These are phyloP conservation scores for Nephrotoma guestfalica DNA, from an alignment of 2,888 invertebrate species.

Conservation along the genomic window DNA sequence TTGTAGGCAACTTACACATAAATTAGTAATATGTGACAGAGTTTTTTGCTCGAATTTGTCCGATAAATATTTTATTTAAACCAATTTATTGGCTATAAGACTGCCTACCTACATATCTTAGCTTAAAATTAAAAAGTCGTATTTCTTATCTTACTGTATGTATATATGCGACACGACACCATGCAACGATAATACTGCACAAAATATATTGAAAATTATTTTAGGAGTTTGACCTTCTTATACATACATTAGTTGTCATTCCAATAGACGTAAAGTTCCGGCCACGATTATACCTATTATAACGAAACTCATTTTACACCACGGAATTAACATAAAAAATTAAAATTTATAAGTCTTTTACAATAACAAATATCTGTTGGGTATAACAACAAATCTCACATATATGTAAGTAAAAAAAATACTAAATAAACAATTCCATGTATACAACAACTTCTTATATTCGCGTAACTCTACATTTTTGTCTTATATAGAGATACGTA, in stretches of 20 bases:
- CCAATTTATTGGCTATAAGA: too few relatives aligned
- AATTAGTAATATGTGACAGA: too few relatives aligned
- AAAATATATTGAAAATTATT: neutral
- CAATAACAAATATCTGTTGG: too few relatives aligned
- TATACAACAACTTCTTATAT: neutral
- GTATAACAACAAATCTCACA: neutral
- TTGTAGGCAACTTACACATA: too few relatives aligned
- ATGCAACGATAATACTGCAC: neutral
- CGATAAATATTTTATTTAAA: too few relatives aligned
- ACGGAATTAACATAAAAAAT: neutral
- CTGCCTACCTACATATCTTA: neutral
- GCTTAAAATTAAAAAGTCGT: neutral
- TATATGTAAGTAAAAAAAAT: neutral
- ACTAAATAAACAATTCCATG: neutral
- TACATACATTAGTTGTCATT: neutral
- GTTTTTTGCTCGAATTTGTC: too few relatives aligned
- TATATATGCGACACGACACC: neutral
- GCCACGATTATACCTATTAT: neutral
- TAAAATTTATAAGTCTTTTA: neutral
- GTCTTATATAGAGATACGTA: neutral
- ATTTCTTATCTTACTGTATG: neutral
- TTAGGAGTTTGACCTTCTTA: neutral
- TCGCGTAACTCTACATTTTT: neutral
- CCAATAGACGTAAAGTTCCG: neutral
- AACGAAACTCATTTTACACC: neutral